Base-by-base conservation (phyloP, 2,888 invertebrate species). In the Cosmia pyralina region DNA sequence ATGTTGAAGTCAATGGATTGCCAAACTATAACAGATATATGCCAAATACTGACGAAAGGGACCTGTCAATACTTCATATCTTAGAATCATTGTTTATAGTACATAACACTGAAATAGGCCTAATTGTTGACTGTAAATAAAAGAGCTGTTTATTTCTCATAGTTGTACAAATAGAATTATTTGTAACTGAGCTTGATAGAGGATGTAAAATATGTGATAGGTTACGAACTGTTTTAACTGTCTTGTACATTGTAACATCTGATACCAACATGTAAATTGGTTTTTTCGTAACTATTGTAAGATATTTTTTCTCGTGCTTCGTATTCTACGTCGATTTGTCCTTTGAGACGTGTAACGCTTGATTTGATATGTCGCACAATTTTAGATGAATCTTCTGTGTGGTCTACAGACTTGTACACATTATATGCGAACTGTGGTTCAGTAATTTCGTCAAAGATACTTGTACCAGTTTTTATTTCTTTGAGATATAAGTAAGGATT, bases 21-120 rank as follows among this genome's bases (percentile, higher is more conserved):
- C 94, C 93, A 94, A 94, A 93, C 83, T 72, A 89, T 88, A 90
- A 89, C 89, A 91, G 90, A 88, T 88, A 87, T 87, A 90, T 94
- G 95, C 95, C 95, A 95, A 95, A 93, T 88, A 89, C 80, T 89
- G 90, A 93, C 88, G 89, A 91, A 91, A 83, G 95, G 95, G 95
- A 95, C 95, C 95, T 92, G 90, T 92, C 91, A 85, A 92, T 91
- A 93, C 90, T 94, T 94, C 96, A 95, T 96, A 96, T 95, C 95
- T 92, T 95, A 95, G 92, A 78, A 93, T 92, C 90, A 87, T 84
- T 80, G 75, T 87, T 79, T 81, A 82, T 81, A 79, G 82, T 73
- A 76, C 65, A 64, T 86, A 71, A 79, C 81, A 82, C 81, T 81
- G 72, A 84, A 79, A 85, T 86, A 82, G 75, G 77, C 82, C 75